Evolutionary conservation across 1,140 invertebrate species (phyloP).

Genomic region (Latrodectus geometricus): DNA sequence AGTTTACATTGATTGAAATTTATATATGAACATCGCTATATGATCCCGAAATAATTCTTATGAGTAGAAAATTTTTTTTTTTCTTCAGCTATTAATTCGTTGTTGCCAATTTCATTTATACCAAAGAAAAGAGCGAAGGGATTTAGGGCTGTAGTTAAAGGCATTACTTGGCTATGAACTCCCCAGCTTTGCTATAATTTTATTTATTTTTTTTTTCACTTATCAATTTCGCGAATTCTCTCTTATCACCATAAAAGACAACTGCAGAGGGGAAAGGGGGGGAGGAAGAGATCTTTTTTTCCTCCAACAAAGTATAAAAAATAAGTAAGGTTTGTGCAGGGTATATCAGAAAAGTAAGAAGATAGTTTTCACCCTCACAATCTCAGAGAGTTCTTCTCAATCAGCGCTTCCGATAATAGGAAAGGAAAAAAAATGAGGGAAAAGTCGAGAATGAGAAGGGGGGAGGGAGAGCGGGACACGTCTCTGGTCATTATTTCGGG

Average conservation of each 20-base stretch:
- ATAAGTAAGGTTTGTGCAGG: not conserved
- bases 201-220: not conserved
- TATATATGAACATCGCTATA: too few species aligned
- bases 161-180: not conserved
- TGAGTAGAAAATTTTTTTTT: too few species aligned
- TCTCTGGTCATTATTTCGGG: constrained; percentile 32
- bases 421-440: constrained; percentile 13
- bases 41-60: too few species aligned
- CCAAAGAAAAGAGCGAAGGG: too few species aligned
- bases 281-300: not conserved
- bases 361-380: constrained; percentile 17
- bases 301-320: constrained; percentile 2
- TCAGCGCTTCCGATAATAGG: constrained; percentile 10
- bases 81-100: too few species aligned
- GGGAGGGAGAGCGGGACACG: not conserved
- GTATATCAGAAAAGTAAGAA: constrained; percentile 7
- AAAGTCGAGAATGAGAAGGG: not conserved
- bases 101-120: too few species aligned
- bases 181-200: not conserved
- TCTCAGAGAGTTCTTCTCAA: constrained; percentile 12
- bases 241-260: constrained; percentile 25
- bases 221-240: constrained; percentile 22
- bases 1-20: too few species aligned
- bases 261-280: not conserved
- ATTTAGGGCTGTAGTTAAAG: not conserved